These are phyloP conservation scores for Lasioglossum oenotherae DNA, from an alignment of 2,888 invertebrate species.

Conservation along the genomic window DNA sequence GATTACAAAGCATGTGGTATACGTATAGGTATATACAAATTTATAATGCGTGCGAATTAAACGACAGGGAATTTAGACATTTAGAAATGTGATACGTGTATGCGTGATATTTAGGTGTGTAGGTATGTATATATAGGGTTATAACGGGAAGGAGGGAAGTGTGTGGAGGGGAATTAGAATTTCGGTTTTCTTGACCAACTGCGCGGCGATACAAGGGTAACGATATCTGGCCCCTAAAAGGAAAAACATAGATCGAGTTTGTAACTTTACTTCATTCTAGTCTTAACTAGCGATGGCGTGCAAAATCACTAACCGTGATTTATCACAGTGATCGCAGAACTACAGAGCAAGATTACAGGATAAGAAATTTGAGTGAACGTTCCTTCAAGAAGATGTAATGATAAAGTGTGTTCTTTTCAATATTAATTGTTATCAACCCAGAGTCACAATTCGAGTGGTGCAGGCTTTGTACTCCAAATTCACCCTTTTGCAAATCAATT, in stretches of 20 bases:
- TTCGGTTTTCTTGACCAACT: slow-evolving; percentile 80
- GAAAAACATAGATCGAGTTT: slow-evolving; percentile 56
- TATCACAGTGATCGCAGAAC: too few species aligned
- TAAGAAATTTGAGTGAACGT: too few species aligned
- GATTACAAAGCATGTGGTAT: slow-evolving; percentile 65
- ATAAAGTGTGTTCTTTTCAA: too few species aligned
- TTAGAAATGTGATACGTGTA: slow-evolving; percentile 6
- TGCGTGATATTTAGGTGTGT: background rate
- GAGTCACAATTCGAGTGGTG: too few species aligned
- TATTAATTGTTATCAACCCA: too few species aligned
- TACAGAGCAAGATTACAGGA: background rate
- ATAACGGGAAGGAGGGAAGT: slow-evolving; percentile 19
- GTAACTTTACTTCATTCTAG: slow-evolving; percentile 40
- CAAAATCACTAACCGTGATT: too few species aligned
- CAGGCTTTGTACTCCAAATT: too few species aligned
- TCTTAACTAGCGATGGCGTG: background rate
- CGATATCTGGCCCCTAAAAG: slow-evolving; percentile 81
- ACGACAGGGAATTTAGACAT: slow-evolving; percentile 19
- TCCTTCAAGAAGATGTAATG: too few species aligned
- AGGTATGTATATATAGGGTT: slow-evolving; percentile 12
- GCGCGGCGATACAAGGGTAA: slow-evolving; percentile 81
- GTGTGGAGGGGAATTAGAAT: slow-evolving; percentile 69
- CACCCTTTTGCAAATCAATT: too few species aligned
- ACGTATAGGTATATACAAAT: slow-evolving; percentile 38
- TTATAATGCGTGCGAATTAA: slow-evolving; percentile 47